A percentile compares a stretch with the other conserved stretches of the same genome.
Conservation (phyloP, 2,113 vertebrate genomes). For the Seriola dumerili region DNA sequence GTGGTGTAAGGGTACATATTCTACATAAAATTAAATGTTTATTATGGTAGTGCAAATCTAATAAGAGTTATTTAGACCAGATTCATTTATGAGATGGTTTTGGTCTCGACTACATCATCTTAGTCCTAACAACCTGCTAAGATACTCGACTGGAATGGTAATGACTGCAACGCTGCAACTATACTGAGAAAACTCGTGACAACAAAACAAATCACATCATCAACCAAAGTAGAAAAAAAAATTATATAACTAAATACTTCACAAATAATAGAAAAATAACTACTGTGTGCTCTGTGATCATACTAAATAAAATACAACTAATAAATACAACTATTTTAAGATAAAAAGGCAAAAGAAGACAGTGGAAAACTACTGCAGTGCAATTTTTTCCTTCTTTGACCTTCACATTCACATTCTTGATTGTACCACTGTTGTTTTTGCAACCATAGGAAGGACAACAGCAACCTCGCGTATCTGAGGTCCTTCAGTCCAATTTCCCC, state of each 20-base stretch:
- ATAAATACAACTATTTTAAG: background rate
- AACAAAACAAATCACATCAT: constrained; percentile 34
- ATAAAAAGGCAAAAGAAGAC: constrained; percentile 38
- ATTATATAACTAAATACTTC: background rate
- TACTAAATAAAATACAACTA: constrained; percentile 34
- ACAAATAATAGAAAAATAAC: constrained; percentile 31
- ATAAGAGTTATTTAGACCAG: background rate
- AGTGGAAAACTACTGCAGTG: constrained; percentile 59
- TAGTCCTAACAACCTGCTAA: background rate
- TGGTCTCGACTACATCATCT: background rate
- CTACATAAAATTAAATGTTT: constrained; percentile 21
- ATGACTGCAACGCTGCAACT: constrained; percentile 11
- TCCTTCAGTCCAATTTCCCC: constrained; percentile 2
- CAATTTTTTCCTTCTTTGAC: constrained; percentile 28
- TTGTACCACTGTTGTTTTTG: background rate
- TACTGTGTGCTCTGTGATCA: constrained; percentile 24
- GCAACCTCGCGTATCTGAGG: background rate
- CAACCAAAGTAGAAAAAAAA: constrained; percentile 9
- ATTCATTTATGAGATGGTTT: background rate
- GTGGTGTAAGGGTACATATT: constrained; percentile 24
- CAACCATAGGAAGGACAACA: background rate
- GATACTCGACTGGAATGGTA: constrained; percentile 24
- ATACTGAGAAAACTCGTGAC: background rate
- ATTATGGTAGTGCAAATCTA: constrained; percentile 31
- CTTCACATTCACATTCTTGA: constrained; percentile 42